Evolutionary conservation across 2,113 vertebrate genomes (phyloP), one percentile per base, ranked within the genome.

Genomic region (Ptilorrhoa leucosticta): DNA sequence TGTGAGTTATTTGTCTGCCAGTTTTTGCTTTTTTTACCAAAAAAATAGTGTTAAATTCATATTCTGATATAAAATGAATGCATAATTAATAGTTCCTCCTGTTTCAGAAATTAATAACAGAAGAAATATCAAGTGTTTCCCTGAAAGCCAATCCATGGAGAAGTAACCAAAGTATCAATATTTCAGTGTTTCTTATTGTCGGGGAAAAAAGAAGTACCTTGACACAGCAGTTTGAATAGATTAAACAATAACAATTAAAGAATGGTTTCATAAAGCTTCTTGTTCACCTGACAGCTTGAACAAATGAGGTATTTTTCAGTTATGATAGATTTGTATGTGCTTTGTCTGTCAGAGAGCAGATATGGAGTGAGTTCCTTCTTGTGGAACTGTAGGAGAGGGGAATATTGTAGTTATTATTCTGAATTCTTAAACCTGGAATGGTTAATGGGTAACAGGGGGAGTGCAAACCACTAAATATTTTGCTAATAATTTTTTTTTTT

Each of bases 1-100:
- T 97, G 93, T 97, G 97, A 98, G 75, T 98, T 98, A 98, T 97
- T 97, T 97, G 95, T 97, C 91, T 95, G 83, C 83, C 95, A 90
- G 69, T 86, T 97, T 95, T 96, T 94, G 90, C 85, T 87, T 96
- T 95, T 96, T 97, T 83, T 72, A 80, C 81, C 40, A 80, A 94
- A 91, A 91, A 91, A 89, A 82, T 35, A 65, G 17, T 48, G 91
- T 94, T 87, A 88, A 97, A 95, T 95, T 75, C 75, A 73, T 95
- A 88, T 96, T 96, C 96, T 94, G 84, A 87, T 95, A 89, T 78
- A 82, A 94, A 97, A 90, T 6, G 35, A 95, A 94, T 92, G 85
- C 45, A 84, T 93, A 97, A 94, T 96, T 97, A 96, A 96, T 96
- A 86, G 66, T 77, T 33, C 19, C n/a, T 88, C 65, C 78, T 83